Conservation (phyloP, 2,113 vertebrate genomes). For the Xyliphius kryptos region DNA sequence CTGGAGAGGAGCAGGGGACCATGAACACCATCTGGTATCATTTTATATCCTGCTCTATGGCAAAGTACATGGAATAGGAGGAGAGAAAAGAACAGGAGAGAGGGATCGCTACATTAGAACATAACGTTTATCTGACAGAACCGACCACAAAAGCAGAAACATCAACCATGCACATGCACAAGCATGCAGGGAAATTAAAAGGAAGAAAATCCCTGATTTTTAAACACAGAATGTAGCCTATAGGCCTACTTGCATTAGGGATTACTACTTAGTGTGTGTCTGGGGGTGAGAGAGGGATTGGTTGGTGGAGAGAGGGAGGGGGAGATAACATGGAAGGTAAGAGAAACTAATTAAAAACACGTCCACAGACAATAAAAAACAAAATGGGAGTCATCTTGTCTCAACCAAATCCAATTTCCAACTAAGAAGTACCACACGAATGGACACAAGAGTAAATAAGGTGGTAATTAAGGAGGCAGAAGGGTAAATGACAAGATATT, state of each 20-base stretch:
- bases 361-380: constrained; percentile 31
- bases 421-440: constrained; percentile 4
- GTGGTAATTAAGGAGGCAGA: neutral
- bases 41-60: constrained; percentile 31
- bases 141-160: neutral
- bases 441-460: constrained; percentile 3
- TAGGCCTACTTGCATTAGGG: constrained; percentile 15
- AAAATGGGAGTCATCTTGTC: constrained; percentile 6
- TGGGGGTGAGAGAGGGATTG: too few species aligned
- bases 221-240: constrained; percentile 21
- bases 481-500: constrained; percentile 27
- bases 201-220: constrained; percentile 8
- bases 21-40: constrained; percentile 41
- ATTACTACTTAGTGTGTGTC: constrained; percentile 27
- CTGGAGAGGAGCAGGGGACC: constrained; percentile 34
- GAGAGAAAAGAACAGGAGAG: neutral
- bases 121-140: neutral
- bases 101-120: neutral
- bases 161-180: constrained; percentile 2
- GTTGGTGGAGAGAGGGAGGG: constrained; percentile 8
- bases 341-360: constrained; percentile 34
- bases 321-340: constrained; percentile 12
- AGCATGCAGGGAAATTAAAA: constrained; percentile 19
- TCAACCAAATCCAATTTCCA: constrained; percentile 16
- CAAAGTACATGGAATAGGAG: constrained; percentile 10